phyloP scores from a whole-genome alignment of 2,888 invertebrate genomes.

The Argyresthia goedartella region DNA sequence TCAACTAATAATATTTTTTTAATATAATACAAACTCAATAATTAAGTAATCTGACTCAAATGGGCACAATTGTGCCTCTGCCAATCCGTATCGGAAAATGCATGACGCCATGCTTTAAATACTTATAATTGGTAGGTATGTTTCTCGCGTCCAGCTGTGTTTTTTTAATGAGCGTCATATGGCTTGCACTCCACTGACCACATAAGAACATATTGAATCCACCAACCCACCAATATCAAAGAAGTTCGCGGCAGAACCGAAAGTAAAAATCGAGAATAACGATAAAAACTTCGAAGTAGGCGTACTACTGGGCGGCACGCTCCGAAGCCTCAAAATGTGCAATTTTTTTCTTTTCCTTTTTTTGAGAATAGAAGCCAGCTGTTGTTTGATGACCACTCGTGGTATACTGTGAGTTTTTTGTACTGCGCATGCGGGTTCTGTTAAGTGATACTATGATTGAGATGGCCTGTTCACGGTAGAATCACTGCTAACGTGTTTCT shows the following conservation, averaged over 20 bases:
- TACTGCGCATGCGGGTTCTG: slow-evolving; percentile 19
- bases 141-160: not conserved
- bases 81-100: too few relatives aligned
- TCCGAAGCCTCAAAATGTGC: slow-evolving; percentile 39
- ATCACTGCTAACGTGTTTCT: not conserved
- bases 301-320: slow-evolving; percentile 52
- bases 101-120: too few relatives aligned
- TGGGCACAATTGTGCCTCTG: too few relatives aligned
- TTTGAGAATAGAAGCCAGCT: slow-evolving; percentile 37
- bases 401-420: slow-evolving; percentile 33
- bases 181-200: slow-evolving; percentile 22
- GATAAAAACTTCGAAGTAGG: slow-evolving; percentile 38
- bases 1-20: too few relatives aligned
- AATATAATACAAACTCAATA: too few relatives aligned
- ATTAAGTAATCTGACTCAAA: too few relatives aligned
- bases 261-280: slow-evolving; percentile 27
- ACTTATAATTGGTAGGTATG: too few relatives aligned
- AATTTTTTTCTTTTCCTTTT: slow-evolving; percentile 26
- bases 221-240: too few relatives aligned
- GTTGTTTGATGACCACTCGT: slow-evolving; percentile 63
- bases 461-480: not conserved
- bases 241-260: slow-evolving; percentile 7
- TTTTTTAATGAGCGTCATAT: slow-evolving; percentile 20
- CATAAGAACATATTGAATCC: slow-evolving; percentile 14
- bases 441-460: slow-evolving; percentile 50